Evolutionary conservation across 2,113 vertebrate species (phyloP).

Genomic region (Falco punctatus): DNA sequence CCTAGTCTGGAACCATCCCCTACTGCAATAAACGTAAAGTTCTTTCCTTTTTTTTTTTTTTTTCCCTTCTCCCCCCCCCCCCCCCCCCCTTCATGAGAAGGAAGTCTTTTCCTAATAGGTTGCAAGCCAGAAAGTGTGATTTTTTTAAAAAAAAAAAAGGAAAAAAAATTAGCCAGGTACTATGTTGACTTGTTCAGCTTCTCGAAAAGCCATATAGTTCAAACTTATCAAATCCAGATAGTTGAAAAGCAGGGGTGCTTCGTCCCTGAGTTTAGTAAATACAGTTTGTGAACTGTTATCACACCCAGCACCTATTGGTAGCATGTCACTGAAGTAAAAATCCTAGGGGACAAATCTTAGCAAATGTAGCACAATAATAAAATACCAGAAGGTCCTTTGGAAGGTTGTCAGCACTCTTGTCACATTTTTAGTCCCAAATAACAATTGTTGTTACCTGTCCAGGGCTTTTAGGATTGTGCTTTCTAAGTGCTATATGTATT

Average conservation of each 20-base stretch:
- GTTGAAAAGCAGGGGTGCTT: not conserved
- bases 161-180: not conserved
- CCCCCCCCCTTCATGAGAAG: not conserved
- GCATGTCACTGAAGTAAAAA: not conserved
- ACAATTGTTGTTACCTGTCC: not conserved
- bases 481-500: not conserved
- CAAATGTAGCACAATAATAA: not conserved
- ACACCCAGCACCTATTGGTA: not conserved
- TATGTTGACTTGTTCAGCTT: not conserved
- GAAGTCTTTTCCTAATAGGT: not conserved
- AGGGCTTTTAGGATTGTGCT: not conserved
- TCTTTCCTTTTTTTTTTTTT: accelerated
- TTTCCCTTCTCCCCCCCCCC: too few species aligned
- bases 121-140: not conserved
- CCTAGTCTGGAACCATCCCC: not conserved
- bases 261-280: not conserved
- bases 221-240: not conserved
- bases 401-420: not conserved
- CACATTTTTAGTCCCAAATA: not conserved
- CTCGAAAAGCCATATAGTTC: not conserved
- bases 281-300: not conserved
- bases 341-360: not conserved
- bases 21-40: not conserved
- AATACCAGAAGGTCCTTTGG: not conserved
- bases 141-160: not conserved